These are phyloP conservation scores for Cygnus buccinator DNA, from an alignment of 2,113 vertebrate genomes.

Conservation along the genomic window DNA sequence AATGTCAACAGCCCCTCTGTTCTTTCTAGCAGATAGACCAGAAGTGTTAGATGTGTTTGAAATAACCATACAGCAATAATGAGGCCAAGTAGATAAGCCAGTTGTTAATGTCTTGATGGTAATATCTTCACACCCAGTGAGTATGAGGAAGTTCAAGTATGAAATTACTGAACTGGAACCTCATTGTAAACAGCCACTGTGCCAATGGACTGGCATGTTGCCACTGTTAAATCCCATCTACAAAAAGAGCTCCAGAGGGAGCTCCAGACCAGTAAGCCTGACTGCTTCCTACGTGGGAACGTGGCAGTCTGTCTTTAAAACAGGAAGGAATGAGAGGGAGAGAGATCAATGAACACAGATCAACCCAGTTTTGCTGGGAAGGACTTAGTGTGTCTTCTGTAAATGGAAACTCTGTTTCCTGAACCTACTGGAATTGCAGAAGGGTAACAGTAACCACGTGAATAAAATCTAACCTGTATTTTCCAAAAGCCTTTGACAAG, in stretches of 20 bases:
- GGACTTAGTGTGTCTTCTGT: background rate
- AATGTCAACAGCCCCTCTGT: background rate
- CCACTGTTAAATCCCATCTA: background rate
- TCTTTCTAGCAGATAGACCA: background rate
- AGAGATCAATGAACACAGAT: background rate
- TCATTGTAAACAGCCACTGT: background rate
- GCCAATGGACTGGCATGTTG: background rate
- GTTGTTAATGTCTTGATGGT: background rate
- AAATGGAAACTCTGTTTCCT: background rate
- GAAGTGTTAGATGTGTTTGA: background rate
- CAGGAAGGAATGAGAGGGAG: background rate
- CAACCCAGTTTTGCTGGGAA: background rate
- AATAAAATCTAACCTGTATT: background rate
- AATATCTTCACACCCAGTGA: accelerated
- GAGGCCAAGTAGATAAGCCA: background rate
- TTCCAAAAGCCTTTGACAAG: background rate
- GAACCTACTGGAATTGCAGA: background rate
- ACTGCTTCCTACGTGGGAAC: background rate
- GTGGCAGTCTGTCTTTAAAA: background rate
- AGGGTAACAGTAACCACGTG: background rate
- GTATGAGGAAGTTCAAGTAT: background rate
- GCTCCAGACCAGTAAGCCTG: background rate
- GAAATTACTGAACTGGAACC: background rate
- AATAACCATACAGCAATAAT: background rate
- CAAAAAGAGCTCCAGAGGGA: background rate